Percentiles rank a stretch among this genome's conserved stretches.
Evolutionary conservation across 1,140 invertebrate genomes (phyloP).

Genomic region (Drosophila parabipectinata): DNA sequence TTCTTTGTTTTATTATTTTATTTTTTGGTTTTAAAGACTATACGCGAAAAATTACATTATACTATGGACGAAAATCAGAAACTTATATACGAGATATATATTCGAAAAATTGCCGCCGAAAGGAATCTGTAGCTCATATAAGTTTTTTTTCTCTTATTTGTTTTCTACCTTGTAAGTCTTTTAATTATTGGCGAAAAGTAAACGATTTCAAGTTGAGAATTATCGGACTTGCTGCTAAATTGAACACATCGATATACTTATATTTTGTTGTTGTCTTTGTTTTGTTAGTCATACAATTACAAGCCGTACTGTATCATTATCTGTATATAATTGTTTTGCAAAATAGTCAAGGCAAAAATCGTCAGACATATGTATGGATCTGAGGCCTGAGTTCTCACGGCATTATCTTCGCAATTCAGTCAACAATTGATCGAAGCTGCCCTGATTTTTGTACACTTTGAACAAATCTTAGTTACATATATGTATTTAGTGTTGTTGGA

Average conservation of each 20-base stretch:
- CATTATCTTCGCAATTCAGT: conserved; percentile 36
- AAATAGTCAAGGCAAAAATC: conserved; percentile 21
- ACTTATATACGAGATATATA: conserved; percentile 41
- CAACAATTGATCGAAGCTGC: conserved; percentile 32
- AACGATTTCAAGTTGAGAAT: conserved; percentile 7
- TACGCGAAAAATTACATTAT: conserved; percentile 54
- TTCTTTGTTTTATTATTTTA: not conserved
- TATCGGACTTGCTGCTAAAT: conserved; percentile 23
- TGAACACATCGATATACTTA: conserved; percentile 39
- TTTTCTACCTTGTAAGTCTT: conserved; percentile 17
- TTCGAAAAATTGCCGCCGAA: conserved; percentile 35
- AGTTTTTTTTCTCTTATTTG: not conserved
- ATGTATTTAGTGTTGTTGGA: not conserved
- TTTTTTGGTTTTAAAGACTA: conserved; percentile 29
- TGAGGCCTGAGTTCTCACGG: conserved; percentile 12
- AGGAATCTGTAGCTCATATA: conserved; percentile 1
- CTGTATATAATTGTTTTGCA: conserved; percentile 20
- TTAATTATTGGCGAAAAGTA: conserved; percentile 23
- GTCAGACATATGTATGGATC: conserved; percentile 1
- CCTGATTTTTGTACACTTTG: conserved; percentile 29
- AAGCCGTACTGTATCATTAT: conserved; percentile 14
- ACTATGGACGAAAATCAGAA: conserved; percentile 67
- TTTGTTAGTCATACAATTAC: not conserved
- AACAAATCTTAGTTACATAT: conserved; percentile 23
- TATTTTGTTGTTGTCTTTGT: not conserved